Conservation (phyloP, 2,113 vertebrate species). For the Phylloscopus whistleri region DNA sequence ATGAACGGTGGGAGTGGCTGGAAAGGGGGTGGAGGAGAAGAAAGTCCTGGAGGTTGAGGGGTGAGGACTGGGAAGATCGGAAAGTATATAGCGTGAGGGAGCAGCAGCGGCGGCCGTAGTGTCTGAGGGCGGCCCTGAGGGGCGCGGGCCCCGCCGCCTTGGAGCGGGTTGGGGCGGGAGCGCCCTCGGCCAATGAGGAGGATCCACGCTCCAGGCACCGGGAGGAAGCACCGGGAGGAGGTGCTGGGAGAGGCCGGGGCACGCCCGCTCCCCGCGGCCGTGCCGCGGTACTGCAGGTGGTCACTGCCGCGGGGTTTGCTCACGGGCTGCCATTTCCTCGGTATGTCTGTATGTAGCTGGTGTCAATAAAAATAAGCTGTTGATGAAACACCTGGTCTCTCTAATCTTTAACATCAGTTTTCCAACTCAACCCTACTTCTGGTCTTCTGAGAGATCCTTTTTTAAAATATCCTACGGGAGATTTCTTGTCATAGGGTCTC, state of each 20-base stretch:
- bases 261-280: accelerated
- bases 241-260: no score
- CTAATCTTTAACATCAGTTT: not conserved
- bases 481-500: not conserved
- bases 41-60: not conserved
- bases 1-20: not conserved
- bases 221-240: not conserved
- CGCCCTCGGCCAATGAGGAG: not conserved
- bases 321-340: not conserved
- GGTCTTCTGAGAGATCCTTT: not conserved
- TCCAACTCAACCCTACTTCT: accelerated
- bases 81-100: accelerated
- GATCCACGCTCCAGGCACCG: not conserved
- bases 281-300: accelerated
- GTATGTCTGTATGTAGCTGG: no score
- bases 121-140: accelerated
- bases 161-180: not conserved
- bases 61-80: no score
- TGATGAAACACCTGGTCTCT: not conserved
- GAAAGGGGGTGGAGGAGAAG: not conserved
- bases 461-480: accelerated
- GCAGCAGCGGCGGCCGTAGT: accelerated
- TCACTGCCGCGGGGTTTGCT: accelerated
- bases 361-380: not conserved
- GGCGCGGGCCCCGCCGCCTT: accelerated